phyloP scores from a whole-genome alignment of 1,140 invertebrate species.

The Zaprionus vittiger region DNA sequence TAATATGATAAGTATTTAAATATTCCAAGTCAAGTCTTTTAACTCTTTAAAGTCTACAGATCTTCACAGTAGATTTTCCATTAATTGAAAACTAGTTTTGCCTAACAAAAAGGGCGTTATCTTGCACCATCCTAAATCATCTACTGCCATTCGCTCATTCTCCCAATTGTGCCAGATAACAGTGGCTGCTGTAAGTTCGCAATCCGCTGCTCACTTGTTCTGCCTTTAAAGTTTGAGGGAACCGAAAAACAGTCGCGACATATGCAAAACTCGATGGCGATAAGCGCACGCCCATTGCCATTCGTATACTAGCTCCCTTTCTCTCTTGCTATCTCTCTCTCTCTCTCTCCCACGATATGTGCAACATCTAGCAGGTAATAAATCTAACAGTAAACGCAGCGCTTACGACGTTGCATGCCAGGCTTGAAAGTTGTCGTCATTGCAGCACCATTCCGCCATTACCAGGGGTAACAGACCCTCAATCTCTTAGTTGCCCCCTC shows the following conservation, averaged over 20 bases:
- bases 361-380: slow-evolving; percentile 82
- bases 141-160: neutral
- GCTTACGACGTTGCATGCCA: slow-evolving; percentile 78
- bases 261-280: slow-evolving; percentile 74
- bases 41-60: neutral
- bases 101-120: slow-evolving; percentile 5
- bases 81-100: slow-evolving; percentile 14
- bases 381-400: slow-evolving; percentile 81
- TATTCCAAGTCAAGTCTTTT: neutral
- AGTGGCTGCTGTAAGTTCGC: slow-evolving; percentile 6
- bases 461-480: slow-evolving; percentile 31
- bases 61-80: neutral
- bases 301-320: slow-evolving; percentile 15
- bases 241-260: slow-evolving; percentile 62
- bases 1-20: neutral
- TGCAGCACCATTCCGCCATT: slow-evolving; percentile 49
- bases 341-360: slow-evolving; percentile 59
- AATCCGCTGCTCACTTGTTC: slow-evolving; percentile 10
- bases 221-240: slow-evolving; percentile 22
- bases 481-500: slow-evolving; percentile 21
- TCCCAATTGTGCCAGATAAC: neutral
- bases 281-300: slow-evolving; percentile 54
- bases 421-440: slow-evolving; percentile 80
- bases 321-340: neutral
- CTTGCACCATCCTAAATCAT: neutral